Conservation (phyloP, 2,113 vertebrate species). For the Balaeniceps rex region DNA sequence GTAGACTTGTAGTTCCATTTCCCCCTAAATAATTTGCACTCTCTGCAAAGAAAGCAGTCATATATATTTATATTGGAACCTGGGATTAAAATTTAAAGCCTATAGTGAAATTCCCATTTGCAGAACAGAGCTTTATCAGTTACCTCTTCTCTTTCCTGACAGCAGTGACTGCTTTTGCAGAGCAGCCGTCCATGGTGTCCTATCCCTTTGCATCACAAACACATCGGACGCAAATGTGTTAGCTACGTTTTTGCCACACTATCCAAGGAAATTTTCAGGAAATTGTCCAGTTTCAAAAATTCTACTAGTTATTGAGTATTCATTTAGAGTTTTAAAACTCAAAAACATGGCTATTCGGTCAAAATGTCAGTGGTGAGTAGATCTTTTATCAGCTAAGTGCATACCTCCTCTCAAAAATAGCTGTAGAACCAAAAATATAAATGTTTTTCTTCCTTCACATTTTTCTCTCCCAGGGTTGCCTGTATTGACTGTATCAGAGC, state of each 20-base stretch:
- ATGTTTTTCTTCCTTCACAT: background rate
- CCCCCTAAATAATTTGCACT: background rate
- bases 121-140: background rate
- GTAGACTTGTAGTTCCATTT: background rate
- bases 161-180: background rate
- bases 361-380: background rate
- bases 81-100: background rate
- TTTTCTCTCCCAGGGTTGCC: background rate
- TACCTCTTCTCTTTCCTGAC: background rate
- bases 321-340: background rate
- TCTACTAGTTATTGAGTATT: background rate
- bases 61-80: background rate
- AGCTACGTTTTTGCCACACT: background rate
- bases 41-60: background rate
- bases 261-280: background rate
- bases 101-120: background rate
- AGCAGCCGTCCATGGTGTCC: rapidly evolving
- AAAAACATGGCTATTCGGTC: background rate
- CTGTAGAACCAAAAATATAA: background rate
- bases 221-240: background rate
- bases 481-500: background rate
- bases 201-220: background rate
- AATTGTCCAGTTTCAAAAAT: background rate
- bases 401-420: background rate
- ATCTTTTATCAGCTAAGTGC: background rate